Percentiles rank a stretch among this genome's conserved stretches.
Conservation (phyloP, 2,113 vertebrate species). For the Glaucidium brasilianum region DNA sequence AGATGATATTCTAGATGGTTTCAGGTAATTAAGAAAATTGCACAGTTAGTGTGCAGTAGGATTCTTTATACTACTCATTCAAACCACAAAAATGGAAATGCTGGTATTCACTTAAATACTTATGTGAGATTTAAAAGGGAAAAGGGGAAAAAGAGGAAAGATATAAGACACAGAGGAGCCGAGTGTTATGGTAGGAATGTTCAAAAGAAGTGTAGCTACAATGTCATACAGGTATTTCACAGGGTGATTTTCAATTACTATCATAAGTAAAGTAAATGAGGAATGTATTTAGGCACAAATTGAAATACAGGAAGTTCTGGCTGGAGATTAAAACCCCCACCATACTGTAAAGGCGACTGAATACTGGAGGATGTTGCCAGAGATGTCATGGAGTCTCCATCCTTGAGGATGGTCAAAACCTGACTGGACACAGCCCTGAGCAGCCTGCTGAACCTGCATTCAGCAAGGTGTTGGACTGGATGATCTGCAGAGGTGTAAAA, state of each 20-base stretch:
- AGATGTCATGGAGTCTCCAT: not conserved
- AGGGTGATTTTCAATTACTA: not conserved
- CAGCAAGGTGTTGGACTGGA: not conserved
- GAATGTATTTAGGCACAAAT: not conserved
- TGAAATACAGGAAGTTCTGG: not conserved
- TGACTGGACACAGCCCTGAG: rapidly evolving
- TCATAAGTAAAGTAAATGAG: not conserved
- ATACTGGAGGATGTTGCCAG: not conserved
- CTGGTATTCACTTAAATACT: not conserved
- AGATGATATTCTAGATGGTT: not conserved
- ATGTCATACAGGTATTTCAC: not conserved
- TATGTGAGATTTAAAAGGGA: not conserved
- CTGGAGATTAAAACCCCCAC: not conserved
- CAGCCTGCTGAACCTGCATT: not conserved
- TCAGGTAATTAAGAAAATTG: conserved; percentile 1
- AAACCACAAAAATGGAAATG: not conserved
- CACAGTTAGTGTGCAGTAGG: not conserved
- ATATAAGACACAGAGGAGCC: not conserved
- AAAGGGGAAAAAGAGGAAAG: not conserved
- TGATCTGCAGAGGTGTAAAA: not conserved
- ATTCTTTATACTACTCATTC: not conserved
- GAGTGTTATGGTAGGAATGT: not conserved
- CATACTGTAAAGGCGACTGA: not conserved
- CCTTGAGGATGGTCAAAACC: not conserved
- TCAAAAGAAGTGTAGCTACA: not conserved